phyloP scores from a whole-genome alignment of 2,797 vertebrate genomes.

The Coreius guichenoti region DNA sequence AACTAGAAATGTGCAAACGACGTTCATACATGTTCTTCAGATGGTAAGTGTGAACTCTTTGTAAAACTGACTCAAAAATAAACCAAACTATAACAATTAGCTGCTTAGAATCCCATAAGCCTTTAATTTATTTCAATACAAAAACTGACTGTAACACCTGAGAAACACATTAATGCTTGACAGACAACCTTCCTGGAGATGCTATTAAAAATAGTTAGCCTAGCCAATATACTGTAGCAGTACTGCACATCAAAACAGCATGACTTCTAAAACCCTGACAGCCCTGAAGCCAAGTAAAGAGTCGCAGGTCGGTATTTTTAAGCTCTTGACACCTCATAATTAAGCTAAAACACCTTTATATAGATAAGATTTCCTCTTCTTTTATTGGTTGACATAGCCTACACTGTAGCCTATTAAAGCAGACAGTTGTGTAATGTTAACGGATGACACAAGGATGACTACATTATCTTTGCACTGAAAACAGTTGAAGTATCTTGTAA shows the following conservation, averaged over 20 bases:
- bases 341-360: constrained; percentile 40
- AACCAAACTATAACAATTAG: background rate
- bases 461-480: constrained; percentile 19
- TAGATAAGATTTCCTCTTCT: constrained; percentile 4
- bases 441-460: background rate
- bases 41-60: background rate
- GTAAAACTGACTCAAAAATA: background rate
- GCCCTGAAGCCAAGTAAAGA: constrained; percentile 8
- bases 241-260: constrained; percentile 37
- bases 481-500: background rate
- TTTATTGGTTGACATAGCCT: background rate
- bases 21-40: background rate
- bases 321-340: constrained; percentile 28
- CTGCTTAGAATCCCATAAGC: background rate
- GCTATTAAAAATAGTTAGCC: background rate
- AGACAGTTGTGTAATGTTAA: constrained; percentile 5
- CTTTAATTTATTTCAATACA: constrained; percentile 9
- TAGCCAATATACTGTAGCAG: background rate
- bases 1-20: background rate
- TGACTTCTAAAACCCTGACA: constrained; percentile 8
- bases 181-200: constrained; percentile 4
- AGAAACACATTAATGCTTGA: background rate
- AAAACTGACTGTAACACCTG: background rate
- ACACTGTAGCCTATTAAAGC: constrained; percentile 14
- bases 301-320: constrained; percentile 15